phyloP scores from a whole-genome alignment of 2,888 invertebrate genomes.

The Abrostola tripartita region DNA sequence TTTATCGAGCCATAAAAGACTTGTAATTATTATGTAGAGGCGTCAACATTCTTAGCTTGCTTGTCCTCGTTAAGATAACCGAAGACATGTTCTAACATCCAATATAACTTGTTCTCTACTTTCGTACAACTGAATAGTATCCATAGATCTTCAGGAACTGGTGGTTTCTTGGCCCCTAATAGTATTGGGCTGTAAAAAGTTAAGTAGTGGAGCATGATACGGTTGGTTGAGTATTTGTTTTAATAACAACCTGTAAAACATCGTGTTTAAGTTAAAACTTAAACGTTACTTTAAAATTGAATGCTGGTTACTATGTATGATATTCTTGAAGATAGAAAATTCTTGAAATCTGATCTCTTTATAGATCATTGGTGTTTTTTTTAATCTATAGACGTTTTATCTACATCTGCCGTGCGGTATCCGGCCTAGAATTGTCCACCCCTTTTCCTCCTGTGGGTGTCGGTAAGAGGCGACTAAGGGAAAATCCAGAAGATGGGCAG shows the following conservation, averaged over 20 bases:
- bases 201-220: constrained; percentile 58
- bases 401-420: too few species aligned
- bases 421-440: too few species aligned
- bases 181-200: constrained; percentile 58
- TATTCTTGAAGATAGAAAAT: too few species aligned
- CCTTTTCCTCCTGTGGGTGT: too few species aligned
- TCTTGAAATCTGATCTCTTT: too few species aligned
- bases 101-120: constrained; percentile 24
- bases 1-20: constrained; percentile 53
- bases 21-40: constrained; percentile 55
- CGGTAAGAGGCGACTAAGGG: too few species aligned
- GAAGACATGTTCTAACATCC: constrained; percentile 16
- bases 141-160: constrained; percentile 29
- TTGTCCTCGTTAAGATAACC: constrained; percentile 60
- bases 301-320: too few species aligned
- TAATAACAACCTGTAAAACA: constrained; percentile 55
- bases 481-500: too few species aligned
- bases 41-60: constrained; percentile 57
- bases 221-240: constrained; percentile 42
- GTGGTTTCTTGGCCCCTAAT: constrained; percentile 34
- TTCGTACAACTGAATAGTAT: not conserved
- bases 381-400: too few species aligned
- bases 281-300: too few species aligned
- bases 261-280: constrained; percentile 7
- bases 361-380: too few species aligned